Percentiles rank a stretch among this genome's conserved stretches.
These are phyloP conservation scores for Drosophila aldrichi DNA, from an alignment of 2,888 invertebrate genomes.

Conservation along the genomic window DNA sequence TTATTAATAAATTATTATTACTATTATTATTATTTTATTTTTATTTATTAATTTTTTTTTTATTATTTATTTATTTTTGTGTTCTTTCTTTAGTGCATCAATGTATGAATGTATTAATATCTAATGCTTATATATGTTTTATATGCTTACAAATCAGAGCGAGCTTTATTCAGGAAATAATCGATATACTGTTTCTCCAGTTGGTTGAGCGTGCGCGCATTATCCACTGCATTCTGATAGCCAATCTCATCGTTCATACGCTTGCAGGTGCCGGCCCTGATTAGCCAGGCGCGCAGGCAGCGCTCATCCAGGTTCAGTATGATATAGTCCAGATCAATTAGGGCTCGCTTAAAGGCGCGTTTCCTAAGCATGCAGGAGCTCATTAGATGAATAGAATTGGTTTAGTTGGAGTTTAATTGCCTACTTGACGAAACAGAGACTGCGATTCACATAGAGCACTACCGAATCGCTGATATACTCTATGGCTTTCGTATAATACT, in stretches of 20 bases:
- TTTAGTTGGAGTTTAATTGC: neutral
- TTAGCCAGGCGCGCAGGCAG: conserved; percentile 59
- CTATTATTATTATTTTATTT: too few relatives aligned
- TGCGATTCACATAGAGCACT: conserved; percentile 50
- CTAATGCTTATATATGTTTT: too few relatives aligned
- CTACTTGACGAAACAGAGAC: conserved; percentile 50
- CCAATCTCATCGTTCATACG: conserved; percentile 53
- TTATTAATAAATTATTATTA: too few relatives aligned
- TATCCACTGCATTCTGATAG: conserved; percentile 26
- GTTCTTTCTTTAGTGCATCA: too few relatives aligned
- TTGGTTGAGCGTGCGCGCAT: conserved; percentile 8
- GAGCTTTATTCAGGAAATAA: neutral
- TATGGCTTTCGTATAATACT: conserved; percentile 40
- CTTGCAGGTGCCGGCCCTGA: conserved; percentile 46
- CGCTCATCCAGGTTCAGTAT: conserved; percentile 26
- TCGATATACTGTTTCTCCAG: neutral
- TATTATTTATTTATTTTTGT: too few relatives aligned
- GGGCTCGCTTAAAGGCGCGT: conserved; percentile 36
- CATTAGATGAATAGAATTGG: too few relatives aligned
- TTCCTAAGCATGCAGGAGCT: conserved; percentile 39
- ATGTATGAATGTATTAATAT: neutral
- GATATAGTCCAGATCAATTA: conserved; percentile 57
- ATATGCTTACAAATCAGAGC: neutral
- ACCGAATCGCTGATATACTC: conserved; percentile 46
- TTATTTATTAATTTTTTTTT: too few relatives aligned